Evolutionary conservation across 1,140 invertebrate genomes (phyloP).

Genomic region (Globodera ellingtonae): DNA sequence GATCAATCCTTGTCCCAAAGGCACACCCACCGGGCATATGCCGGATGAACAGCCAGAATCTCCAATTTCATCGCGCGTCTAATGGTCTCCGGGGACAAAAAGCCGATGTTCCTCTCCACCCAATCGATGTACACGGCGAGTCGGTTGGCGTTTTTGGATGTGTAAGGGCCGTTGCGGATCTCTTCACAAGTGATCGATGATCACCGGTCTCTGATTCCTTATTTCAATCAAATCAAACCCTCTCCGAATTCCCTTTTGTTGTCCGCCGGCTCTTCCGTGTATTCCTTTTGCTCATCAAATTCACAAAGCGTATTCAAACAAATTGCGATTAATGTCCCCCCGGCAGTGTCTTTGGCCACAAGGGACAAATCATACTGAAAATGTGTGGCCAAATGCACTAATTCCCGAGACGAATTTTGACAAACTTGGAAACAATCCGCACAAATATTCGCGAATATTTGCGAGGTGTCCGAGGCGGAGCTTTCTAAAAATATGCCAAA

Average conservation of each 20-base stretch:
- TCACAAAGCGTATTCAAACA: constrained; percentile 8
- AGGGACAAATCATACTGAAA: constrained; percentile 22
- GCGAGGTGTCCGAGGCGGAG: constrained; percentile 12
- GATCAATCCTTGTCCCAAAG: background rate
- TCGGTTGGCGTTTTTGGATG: constrained; percentile 19
- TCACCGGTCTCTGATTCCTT: background rate
- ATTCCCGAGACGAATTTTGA: background rate
- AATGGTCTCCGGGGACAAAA: background rate
- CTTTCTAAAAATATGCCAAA: constrained; percentile 1
- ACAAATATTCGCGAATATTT: constrained; percentile 21
- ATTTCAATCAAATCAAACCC: background rate
- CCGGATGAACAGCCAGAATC: constrained; percentile 22
- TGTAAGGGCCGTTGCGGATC: constrained; percentile 17
- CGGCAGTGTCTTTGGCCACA: background rate
- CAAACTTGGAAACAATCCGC: constrained; percentile 14
- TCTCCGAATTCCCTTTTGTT: background rate
- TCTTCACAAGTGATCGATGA: background rate
- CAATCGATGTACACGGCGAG: constrained; percentile 8
- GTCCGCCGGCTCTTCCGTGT: background rate
- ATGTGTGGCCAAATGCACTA: background rate
- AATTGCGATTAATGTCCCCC: background rate
- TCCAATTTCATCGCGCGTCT: constrained; percentile 15
- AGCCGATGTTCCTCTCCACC: constrained; percentile 9
- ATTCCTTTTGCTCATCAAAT: background rate
- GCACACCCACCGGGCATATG: background rate